phyloP scores from a whole-genome alignment of 2,888 invertebrate genomes.

The Ochropleura plecta region DNA sequence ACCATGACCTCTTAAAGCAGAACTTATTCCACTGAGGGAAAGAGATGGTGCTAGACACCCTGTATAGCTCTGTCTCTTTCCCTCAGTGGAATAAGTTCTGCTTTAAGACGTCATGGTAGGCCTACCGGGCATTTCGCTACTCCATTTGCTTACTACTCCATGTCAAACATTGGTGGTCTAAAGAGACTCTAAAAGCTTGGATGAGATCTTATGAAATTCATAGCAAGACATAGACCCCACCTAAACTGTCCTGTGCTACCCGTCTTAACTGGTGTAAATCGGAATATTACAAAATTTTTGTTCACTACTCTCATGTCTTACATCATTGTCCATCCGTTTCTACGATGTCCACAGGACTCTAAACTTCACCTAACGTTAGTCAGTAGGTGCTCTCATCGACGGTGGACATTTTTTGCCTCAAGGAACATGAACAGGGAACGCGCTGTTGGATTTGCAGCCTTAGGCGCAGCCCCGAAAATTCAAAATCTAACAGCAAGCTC shows the following conservation, averaged over 20 bases:
- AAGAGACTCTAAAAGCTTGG: neutral
- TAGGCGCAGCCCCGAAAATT: neutral
- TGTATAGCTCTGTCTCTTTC: too few species aligned
- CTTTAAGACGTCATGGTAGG: too few species aligned
- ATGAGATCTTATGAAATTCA: neutral
- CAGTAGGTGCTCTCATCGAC: slow-evolving; percentile 59
- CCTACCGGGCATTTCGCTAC: neutral
- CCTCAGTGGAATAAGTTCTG: too few species aligned
- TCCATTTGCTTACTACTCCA: neutral
- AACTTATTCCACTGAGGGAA: too few species aligned
- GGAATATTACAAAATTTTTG: slow-evolving; percentile 50
- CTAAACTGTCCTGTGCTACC: neutral
- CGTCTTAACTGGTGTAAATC: neutral
- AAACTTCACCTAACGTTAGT: slow-evolving; percentile 59
- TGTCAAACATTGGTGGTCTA: neutral
- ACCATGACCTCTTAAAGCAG: too few species aligned
- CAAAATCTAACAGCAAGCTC: neutral
- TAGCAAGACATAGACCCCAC: too few species aligned
- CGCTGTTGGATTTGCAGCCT: neutral
- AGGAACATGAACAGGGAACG: neutral
- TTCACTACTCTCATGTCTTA: slow-evolving; percentile 24
- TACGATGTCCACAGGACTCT: slow-evolving; percentile 58
- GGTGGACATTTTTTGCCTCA: neutral
- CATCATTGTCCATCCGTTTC: slow-evolving; percentile 26
- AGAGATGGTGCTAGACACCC: too few species aligned